Conservation (phyloP, 2,888 invertebrate genomes). For the Apodemia duryi region DNA sequence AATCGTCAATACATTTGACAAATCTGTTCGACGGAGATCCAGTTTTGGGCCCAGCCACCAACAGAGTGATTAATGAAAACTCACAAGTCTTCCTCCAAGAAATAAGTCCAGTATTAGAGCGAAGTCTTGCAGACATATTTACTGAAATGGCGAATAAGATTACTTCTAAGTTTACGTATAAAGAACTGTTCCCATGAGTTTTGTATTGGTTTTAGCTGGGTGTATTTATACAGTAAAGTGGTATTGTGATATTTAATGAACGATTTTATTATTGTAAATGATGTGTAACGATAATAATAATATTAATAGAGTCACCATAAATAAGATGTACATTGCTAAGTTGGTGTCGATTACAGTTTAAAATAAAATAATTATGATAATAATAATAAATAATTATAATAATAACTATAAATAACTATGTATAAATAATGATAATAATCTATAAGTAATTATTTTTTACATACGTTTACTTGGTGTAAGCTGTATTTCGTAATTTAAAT, state of each 20-base stretch:
- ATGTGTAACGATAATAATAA: not conserved
- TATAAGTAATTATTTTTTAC: no score
- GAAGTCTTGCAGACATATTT: slow-evolving; percentile 81
- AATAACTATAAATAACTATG: no score
- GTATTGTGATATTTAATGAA: slow-evolving; percentile 6
- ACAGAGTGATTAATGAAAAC: slow-evolving; percentile 83
- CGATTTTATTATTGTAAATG: slow-evolving; percentile 1
- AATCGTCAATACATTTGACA: slow-evolving; percentile 80
- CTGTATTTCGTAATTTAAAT: not conserved
- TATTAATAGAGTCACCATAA: not conserved
- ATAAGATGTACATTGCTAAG: not conserved
- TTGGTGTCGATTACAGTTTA: no score
- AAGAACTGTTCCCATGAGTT: slow-evolving; percentile 82
- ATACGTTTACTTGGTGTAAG: no score
- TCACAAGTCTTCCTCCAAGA: slow-evolving; percentile 83
- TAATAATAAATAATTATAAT: no score
- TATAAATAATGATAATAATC: no score
- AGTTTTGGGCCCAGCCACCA: slow-evolving; percentile 82
- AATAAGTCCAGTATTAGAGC: slow-evolving; percentile 82
- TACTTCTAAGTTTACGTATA: slow-evolving; percentile 83
- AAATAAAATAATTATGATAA: not conserved
- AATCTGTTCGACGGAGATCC: slow-evolving; percentile 84
- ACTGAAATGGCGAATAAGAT: slow-evolving; percentile 85
- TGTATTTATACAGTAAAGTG: slow-evolving; percentile 18
- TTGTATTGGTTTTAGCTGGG: slow-evolving; percentile 18